Evolutionary conservation across 2,113 vertebrate genomes (phyloP).

Genomic region (Terrapene triunguis): DNA sequence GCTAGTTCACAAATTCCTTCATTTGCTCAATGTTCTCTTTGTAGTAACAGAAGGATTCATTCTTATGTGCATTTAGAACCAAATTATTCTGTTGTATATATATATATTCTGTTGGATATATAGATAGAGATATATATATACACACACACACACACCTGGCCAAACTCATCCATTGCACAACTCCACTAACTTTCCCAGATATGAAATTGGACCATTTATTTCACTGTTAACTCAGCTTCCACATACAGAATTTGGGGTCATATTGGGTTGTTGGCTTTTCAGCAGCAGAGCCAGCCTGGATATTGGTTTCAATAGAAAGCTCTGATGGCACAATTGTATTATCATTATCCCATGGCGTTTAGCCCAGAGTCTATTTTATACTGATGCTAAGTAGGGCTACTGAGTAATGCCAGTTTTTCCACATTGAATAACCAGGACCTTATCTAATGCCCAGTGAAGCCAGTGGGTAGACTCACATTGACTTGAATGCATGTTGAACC

Average conservation of each 20-base stretch:
- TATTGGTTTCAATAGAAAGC: not conserved
- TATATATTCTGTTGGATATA: no score
- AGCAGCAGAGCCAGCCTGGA: not conserved
- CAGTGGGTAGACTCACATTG: not conserved
- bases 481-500: not conserved
- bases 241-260: not conserved
- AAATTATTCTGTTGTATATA: not conserved
- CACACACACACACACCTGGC: not conserved
- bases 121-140: no score
- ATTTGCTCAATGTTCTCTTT: not conserved
- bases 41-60: not conserved
- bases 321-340: accelerated
- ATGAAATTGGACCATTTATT: not conserved
- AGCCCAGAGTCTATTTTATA: accelerated
- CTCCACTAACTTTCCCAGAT: not conserved
- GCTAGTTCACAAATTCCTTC: not conserved
- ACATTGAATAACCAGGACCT: not conserved
- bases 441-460: not conserved
- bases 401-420: not conserved
- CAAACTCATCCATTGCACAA: not conserved
- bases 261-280: not conserved
- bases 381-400: not conserved
- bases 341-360: not conserved
- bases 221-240: not conserved
- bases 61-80: not conserved